These are phyloP conservation scores for Andrena minutula DNA, from an alignment of 2,888 invertebrate species.

Conservation along the genomic window DNA sequence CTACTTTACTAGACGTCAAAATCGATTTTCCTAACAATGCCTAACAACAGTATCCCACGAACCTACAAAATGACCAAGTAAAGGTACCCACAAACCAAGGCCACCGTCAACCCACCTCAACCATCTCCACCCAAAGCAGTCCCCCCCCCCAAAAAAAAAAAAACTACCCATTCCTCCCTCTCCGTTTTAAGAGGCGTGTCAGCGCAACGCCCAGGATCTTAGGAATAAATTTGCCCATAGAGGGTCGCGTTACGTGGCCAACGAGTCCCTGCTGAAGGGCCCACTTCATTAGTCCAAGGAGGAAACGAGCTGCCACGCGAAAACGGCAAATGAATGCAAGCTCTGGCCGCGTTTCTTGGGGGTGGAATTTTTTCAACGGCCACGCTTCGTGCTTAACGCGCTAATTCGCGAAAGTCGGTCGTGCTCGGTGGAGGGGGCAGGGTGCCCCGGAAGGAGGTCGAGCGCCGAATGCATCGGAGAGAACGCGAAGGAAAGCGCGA, in stretches of 20 bases:
- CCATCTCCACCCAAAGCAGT: too few species aligned
- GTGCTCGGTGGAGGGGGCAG: neutral
- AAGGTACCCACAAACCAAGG: too few species aligned
- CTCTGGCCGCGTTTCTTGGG: neutral
- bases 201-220: neutral
- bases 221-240: constrained; percentile 11
- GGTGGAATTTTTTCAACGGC: constrained; percentile 5
- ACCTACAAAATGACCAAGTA: too few species aligned
- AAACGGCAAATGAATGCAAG: constrained; percentile 30
- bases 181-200: neutral
- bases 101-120: too few species aligned
- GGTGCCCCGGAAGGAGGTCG: constrained; percentile 30
- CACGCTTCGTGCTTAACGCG: constrained; percentile 49
- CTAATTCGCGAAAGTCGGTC: constrained; percentile 46
- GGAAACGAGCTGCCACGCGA: neutral
- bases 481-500: constrained; percentile 19
- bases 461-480: constrained; percentile 40
- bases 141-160: too few species aligned
- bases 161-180: neutral
- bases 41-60: too few species aligned
- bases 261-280: constrained; percentile 3
- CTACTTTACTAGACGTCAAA: too few species aligned
- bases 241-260: constrained; percentile 7
- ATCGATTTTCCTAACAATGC: too few species aligned
- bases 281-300: constrained; percentile 43